These are phyloP conservation scores for Onychomys leucogaster DNA, from an alignment of 2,797 vertebrate genomes.

Conservation along the genomic window DNA sequence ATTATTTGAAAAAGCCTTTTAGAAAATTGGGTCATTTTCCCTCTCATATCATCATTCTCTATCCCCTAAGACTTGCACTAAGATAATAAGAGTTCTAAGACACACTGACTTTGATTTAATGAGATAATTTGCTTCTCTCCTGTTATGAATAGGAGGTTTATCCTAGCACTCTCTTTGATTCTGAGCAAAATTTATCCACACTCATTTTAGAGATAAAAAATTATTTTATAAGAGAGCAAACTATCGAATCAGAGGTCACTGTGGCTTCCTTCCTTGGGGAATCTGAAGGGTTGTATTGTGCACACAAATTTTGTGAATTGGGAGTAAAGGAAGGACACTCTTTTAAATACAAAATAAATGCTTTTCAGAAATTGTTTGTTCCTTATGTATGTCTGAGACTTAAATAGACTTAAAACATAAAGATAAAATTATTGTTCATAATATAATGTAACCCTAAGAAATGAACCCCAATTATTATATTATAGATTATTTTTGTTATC, in stretches of 20 bases:
- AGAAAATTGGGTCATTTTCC: constrained; percentile 47
- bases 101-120: constrained; percentile 53
- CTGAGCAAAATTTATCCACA: constrained; percentile 33
- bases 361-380: neutral
- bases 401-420: neutral
- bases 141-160: constrained; percentile 38
- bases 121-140: constrained; percentile 37
- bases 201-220: constrained; percentile 43
- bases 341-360: neutral
- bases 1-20: constrained; percentile 20
- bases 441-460: neutral
- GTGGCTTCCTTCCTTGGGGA: neutral
- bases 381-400: neutral
- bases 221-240: neutral
- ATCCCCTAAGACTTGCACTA: constrained; percentile 7
- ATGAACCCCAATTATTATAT: neutral
- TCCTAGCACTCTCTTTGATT: constrained; percentile 37
- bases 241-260: neutral
- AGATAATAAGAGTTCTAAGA: constrained; percentile 39
- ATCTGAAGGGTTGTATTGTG: neutral
- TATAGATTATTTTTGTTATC: neutral
- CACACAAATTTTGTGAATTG: neutral
- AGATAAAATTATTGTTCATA: neutral
- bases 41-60: neutral
- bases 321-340: neutral